phyloP scores from a whole-genome alignment of 2,797 vertebrate genomes.

The Heteromormyrus szaboi region DNA sequence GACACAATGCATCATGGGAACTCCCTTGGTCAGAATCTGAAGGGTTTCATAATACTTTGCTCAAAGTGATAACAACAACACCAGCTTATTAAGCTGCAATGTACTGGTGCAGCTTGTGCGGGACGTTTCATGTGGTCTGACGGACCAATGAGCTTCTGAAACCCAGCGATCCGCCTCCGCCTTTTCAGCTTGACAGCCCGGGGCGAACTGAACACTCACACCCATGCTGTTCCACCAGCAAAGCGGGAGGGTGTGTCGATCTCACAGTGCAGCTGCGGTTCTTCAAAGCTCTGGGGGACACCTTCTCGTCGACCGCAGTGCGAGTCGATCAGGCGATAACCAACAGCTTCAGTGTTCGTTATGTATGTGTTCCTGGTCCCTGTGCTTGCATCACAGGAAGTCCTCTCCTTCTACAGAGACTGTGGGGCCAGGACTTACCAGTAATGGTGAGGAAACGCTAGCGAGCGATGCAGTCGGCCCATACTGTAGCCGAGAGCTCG shows the following conservation, averaged over 20 bases:
- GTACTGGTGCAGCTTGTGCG: neutral
- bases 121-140: neutral
- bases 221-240: neutral
- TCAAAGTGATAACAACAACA: neutral
- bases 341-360: no score
- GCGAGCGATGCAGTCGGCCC: no score
- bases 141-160: neutral
- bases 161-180: neutral
- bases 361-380: neutral
- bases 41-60: neutral
- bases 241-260: neutral
- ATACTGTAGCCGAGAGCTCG: neutral
- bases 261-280: neutral
- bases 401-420: neutral
- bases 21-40: neutral
- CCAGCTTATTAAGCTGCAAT: neutral
- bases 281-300: neutral
- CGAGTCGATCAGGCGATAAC: neutral
- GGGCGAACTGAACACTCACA: neutral
- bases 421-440: neutral
- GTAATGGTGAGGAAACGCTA: neutral
- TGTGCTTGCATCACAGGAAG: neutral
- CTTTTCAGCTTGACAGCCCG: neutral
- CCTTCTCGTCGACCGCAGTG: neutral
- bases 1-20: neutral